Evolutionary conservation across 2,888 invertebrate genomes (phyloP), one percentile per base, ranked within the genome.

Genomic region (Hyalella azteca): DNA sequence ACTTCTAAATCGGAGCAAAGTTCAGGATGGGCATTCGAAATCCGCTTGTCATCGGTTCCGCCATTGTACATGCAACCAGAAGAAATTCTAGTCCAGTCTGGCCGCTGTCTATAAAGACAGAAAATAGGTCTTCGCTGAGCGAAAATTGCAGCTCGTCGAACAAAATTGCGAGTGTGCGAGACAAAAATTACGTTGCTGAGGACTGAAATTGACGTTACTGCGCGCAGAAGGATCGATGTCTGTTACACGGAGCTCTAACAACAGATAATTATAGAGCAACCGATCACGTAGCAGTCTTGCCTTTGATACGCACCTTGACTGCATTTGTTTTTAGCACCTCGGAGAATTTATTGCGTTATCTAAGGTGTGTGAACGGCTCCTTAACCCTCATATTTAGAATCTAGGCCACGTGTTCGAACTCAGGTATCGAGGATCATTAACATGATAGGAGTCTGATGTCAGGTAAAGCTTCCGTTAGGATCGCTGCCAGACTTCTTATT

Each of bases 321-420:
- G 54, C 54, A 54, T 54, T 54, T 54, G 54, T 54, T 54, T 54
- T 54, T 54, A 54, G 54, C 54, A 54, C 54, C 54, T 54, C 4
- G 26, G 29, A 29, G 29, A 54, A 54, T 54, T 54, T 54, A 54
- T 29, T 54, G 54, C 54, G 54, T 54, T 54, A 54, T 54, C 54
- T 54, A 22, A 54, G 54, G 54, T 54, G 54, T 54, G 26, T 54
- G 54, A 29, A 54, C 22, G 54, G 26, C 26, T 54, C 29, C 54
- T 22, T 26, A 54, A 3, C 26, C 54, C 29, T 54, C 29, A 26
- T 26, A 54, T 22, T 54, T 54, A 54, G 9, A 29, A 0, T 29
- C 26, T 22, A 54, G 54, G 54, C 54, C 54, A 54, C 54, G 54
- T 54, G 54, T 54, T 54, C 5, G 54, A n/a, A 22, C 54, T 54